Conservation (phyloP, 1,140 invertebrate genomes). For the Zeugodacus cucurbitae region DNA sequence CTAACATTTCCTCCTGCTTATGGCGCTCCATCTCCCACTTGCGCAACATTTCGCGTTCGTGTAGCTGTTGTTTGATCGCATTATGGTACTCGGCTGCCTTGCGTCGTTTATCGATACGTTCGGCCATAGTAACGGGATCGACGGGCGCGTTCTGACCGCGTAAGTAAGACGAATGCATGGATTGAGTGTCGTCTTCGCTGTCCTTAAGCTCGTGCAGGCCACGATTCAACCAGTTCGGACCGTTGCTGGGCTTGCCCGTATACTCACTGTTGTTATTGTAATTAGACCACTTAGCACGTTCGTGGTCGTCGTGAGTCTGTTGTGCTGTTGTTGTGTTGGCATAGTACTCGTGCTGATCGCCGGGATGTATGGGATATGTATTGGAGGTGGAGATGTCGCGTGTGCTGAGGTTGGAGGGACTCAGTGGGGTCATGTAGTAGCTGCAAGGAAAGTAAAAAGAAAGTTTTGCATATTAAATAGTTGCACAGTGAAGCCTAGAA, state of each 20-base stretch:
- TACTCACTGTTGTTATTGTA: slow-evolving; percentile 45
- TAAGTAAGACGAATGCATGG: slow-evolving; percentile 69
- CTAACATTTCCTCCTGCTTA: slow-evolving; percentile 71
- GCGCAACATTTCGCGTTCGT: slow-evolving; percentile 71
- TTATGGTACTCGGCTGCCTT: slow-evolving; percentile 75
- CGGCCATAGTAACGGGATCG: slow-evolving; percentile 71
- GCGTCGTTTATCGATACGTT: slow-evolving; percentile 72
- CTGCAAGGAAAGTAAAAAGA: slow-evolving; percentile 1
- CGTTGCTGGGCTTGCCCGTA: slow-evolving; percentile 42
- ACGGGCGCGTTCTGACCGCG: slow-evolving; percentile 75
- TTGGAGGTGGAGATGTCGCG: slow-evolving; percentile 62
- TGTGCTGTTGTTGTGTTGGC: neutral
- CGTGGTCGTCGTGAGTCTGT: slow-evolving; percentile 67
- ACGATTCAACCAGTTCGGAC: slow-evolving; percentile 59
- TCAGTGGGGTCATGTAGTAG: slow-evolving; percentile 48
- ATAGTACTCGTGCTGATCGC: slow-evolving; percentile 56
- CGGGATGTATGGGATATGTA: slow-evolving; percentile 59
- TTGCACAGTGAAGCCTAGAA: neutral
- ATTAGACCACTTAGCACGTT: slow-evolving; percentile 72
- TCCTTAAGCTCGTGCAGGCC: slow-evolving; percentile 60
- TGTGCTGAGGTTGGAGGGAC: slow-evolving; percentile 50
- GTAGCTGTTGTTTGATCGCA: slow-evolving; percentile 75
- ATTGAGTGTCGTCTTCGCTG: slow-evolving; percentile 63
- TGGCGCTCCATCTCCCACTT: slow-evolving; percentile 71
- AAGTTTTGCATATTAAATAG: neutral